phyloP scores from a whole-genome alignment of 2,113 vertebrate genomes.

The Ptyas mucosa region DNA sequence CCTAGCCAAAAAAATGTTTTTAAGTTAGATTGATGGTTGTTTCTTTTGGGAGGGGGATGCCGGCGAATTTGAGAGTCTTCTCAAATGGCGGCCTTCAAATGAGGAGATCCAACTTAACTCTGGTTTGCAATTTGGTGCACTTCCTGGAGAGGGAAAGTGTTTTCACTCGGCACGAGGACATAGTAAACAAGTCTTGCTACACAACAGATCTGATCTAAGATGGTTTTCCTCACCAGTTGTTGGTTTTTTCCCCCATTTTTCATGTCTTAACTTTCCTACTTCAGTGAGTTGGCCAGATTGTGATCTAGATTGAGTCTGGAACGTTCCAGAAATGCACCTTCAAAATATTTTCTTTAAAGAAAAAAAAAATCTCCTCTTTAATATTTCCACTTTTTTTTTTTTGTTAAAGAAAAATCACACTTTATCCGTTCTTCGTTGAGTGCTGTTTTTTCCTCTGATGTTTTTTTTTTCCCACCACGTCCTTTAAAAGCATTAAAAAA shows the following conservation, averaged over 20 bases:
- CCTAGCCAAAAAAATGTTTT: neutral
- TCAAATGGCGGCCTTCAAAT: neutral
- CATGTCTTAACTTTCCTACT: neutral
- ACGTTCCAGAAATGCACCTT: neutral
- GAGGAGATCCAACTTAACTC: neutral
- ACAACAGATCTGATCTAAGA: too few relatives aligned
- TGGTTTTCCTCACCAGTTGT: neutral
- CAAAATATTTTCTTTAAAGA: neutral
- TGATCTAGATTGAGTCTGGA: neutral
- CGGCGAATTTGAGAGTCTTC: neutral
- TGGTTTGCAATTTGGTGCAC: neutral
- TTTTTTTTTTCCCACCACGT: slow-evolving; percentile 52
- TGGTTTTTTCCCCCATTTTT: neutral
- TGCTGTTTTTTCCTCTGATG: slow-evolving; percentile 44
- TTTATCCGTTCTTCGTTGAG: neutral
- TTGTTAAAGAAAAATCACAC: slow-evolving; percentile 29
- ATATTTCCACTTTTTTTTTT: neutral
- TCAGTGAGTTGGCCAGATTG: neutral
- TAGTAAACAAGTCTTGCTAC: neutral
- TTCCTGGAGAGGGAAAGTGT: neutral
- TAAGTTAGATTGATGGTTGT: neutral
- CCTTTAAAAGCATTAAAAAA: neutral
- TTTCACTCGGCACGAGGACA: too few relatives aligned
- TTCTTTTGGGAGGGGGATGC: neutral
- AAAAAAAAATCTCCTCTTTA: neutral